Evolutionary conservation across 1,140 invertebrate genomes (phyloP).

Genomic region (Drosophila bifasciata): DNA sequence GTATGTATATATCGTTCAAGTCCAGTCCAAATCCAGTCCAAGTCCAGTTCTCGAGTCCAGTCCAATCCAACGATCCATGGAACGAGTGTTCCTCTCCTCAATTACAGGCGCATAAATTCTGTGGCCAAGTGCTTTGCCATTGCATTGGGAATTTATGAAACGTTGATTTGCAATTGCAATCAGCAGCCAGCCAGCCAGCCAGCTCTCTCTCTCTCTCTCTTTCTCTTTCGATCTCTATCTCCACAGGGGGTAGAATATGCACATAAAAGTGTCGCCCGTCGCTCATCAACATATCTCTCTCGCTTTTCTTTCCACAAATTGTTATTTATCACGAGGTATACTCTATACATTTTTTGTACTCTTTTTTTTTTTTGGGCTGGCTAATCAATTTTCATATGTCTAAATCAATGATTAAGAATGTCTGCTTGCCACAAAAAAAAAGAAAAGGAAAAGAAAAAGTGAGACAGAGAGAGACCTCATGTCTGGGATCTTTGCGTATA

Average conservation of each 20-base stretch:
- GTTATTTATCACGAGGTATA: conserved; percentile 74
- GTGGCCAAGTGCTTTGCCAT: conserved; percentile 65
- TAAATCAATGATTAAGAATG: conserved; percentile 82
- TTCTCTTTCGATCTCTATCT: no score
- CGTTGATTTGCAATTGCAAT: conserved; percentile 72
- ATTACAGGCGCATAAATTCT: conserved; percentile 74
- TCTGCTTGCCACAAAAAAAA: conserved; percentile 32
- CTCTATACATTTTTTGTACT: conserved; percentile 59
- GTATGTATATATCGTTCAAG: neutral
- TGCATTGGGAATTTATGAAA: conserved; percentile 74
- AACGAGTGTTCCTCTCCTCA: conserved; percentile 44
- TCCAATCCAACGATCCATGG: neutral
- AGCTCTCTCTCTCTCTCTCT: no score
- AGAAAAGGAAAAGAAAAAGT: neutral
- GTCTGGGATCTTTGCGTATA: conserved; percentile 28
- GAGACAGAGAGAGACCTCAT: neutral
- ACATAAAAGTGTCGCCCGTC: conserved; percentile 69
- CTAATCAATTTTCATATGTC: conserved; percentile 79
- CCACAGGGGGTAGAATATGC: neutral
- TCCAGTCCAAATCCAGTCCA: neutral
- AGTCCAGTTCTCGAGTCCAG: neutral
- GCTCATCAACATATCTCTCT: conserved; percentile 57
- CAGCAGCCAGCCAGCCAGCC: conserved; percentile 24
- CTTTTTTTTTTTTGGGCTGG: conserved; percentile 23
- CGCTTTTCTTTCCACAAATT: conserved; percentile 58